phyloP scores from a whole-genome alignment of 2,113 vertebrate genomes.

The Ursus arctos region DNA sequence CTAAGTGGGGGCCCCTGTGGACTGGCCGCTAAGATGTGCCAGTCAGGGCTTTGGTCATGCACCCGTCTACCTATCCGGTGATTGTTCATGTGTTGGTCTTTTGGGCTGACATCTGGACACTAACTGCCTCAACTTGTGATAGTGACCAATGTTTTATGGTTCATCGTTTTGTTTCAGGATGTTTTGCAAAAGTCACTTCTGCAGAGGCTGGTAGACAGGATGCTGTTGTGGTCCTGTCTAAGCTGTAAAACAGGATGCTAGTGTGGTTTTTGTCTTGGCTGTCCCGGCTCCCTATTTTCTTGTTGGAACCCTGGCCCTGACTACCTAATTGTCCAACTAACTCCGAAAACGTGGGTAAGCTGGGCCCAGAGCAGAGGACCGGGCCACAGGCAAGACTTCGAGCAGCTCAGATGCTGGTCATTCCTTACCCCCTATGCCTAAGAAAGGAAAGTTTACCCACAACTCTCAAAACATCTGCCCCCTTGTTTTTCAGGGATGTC shows the following conservation, averaged over 20 bases:
- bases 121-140: neutral
- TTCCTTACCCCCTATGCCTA: rapidly evolving
- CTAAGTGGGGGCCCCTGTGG: neutral
- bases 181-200: neutral
- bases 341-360: neutral
- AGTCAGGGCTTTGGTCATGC: neutral
- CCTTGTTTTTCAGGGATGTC: neutral
- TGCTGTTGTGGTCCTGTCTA: neutral
- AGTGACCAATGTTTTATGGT: neutral
- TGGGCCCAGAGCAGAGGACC: neutral
- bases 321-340: neutral
- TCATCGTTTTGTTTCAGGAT: neutral
- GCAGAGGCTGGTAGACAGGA: neutral
- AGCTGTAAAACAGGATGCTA: neutral
- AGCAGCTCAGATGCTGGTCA: neutral
- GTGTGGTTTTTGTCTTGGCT: neutral
- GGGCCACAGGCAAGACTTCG: neutral
- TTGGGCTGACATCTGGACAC: neutral
- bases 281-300: neutral
- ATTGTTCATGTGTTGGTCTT: neutral
- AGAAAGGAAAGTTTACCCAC: neutral
- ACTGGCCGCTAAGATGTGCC: neutral
- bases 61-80: neutral
- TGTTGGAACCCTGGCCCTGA: neutral
- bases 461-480: neutral